Percentiles rank a stretch among this genome's conserved stretches.
phyloP scores from a whole-genome alignment of 2,113 vertebrate genomes.

The Plestiodon gilberti region DNA sequence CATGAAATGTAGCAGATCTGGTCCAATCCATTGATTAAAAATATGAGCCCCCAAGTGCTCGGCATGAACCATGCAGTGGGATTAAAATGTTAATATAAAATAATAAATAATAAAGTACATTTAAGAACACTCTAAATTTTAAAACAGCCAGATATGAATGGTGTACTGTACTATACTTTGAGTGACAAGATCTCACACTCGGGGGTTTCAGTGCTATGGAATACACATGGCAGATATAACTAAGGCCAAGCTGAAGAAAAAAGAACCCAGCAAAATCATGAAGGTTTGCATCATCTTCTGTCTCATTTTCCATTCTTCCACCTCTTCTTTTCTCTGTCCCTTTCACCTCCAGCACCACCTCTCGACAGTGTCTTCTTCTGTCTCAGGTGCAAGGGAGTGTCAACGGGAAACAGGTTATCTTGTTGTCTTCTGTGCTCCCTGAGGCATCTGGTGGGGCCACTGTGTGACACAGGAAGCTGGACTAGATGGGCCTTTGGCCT shows the following conservation, averaged over 20 bases:
- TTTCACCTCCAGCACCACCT: too few relatives aligned
- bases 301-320: background rate
- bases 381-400: too few relatives aligned
- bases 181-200: background rate
- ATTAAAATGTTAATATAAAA: background rate
- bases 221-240: background rate
- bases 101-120: background rate
- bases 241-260: background rate
- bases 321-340: background rate
- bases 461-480: too few relatives aligned
- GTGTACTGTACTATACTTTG: background rate
- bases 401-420: too few relatives aligned
- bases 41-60: background rate
- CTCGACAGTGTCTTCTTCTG: too few relatives aligned
- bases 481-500: too few relatives aligned
- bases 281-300: background rate
- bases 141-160: background rate
- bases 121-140: background rate
- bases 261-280: background rate
- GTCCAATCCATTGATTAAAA: slow-evolving; percentile 17
- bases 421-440: too few relatives aligned
- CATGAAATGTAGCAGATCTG: slow-evolving; percentile 35
- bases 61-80: too few relatives aligned
- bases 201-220: background rate
- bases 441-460: too few relatives aligned